These are phyloP conservation scores for Pollenia griseotomentosa DNA, from an alignment of 2,888 invertebrate genomes.

Conservation along the genomic window DNA sequence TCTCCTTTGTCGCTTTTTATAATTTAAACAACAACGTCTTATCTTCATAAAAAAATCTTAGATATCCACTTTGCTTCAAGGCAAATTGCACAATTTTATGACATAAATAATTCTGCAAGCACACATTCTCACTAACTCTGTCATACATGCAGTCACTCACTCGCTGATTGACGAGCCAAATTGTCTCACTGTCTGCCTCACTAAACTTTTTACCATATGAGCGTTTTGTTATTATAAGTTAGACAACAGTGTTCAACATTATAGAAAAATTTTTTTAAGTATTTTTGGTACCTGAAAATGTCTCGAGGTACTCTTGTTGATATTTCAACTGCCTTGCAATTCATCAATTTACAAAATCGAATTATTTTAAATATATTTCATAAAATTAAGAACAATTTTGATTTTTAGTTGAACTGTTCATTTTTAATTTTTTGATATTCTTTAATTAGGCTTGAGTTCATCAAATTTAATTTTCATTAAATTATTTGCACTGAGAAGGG, in stretches of 20 bases:
- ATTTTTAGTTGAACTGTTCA: too few relatives aligned
- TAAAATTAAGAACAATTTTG: too few relatives aligned
- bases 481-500: too few relatives aligned
- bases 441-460: too few relatives aligned
- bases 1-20: slow-evolving; percentile 54
- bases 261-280: background rate
- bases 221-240: slow-evolving; percentile 21
- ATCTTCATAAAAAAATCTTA: slow-evolving; percentile 69
- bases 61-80: slow-evolving; percentile 74
- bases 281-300: too few relatives aligned
- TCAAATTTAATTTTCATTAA: too few relatives aligned
- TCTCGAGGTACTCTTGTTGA: too few relatives aligned
- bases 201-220: slow-evolving; percentile 4
- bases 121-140: background rate
- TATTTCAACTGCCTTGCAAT: too few relatives aligned
- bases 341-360: too few relatives aligned
- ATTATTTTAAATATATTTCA: too few relatives aligned
- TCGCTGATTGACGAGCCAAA: slow-evolving; percentile 4
- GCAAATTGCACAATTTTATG: slow-evolving; percentile 74
- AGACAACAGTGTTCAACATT: slow-evolving; percentile 28
- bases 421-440: too few relatives aligned
- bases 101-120: slow-evolving; percentile 72
- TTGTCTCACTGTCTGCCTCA: background rate
- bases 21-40: slow-evolving; percentile 57
- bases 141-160: background rate